Conservation (phyloP, 2,797 vertebrate genomes). For the Paratrypauchen microcephalus region DNA sequence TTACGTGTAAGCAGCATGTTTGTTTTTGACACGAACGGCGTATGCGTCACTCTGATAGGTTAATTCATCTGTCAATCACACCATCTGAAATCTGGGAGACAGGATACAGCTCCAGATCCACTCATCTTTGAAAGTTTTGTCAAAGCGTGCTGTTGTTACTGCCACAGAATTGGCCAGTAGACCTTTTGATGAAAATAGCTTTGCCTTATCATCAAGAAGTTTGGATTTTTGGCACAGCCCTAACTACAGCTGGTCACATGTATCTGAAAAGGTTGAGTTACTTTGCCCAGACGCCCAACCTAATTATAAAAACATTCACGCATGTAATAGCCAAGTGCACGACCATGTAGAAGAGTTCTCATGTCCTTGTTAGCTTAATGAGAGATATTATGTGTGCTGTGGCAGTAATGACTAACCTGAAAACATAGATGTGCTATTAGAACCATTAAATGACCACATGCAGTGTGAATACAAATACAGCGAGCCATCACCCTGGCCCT, state of each 20-base stretch:
- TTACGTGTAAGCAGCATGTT: too few relatives aligned
- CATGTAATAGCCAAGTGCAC: conserved; percentile 22
- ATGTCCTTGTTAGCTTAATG: conserved; percentile 57
- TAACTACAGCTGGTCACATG: neutral
- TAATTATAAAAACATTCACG: conserved; percentile 20
- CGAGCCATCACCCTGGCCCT: conserved; percentile 27
- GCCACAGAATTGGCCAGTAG: too few relatives aligned
- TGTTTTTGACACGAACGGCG: too few relatives aligned
- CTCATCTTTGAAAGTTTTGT: too few relatives aligned
- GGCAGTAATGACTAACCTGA: conserved; percentile 53
- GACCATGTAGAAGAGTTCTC: conserved; percentile 28
- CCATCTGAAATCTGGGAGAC: too few relatives aligned
- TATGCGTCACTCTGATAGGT: too few relatives aligned
- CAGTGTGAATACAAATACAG: conserved; percentile 50
- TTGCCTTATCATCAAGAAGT: too few relatives aligned
- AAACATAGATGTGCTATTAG: conserved; percentile 59
- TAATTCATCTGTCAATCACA: too few relatives aligned
- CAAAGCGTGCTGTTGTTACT: too few relatives aligned
- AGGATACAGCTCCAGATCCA: too few relatives aligned
- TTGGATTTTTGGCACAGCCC: too few relatives aligned
- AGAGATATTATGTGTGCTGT: conserved; percentile 45
- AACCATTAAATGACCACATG: conserved; percentile 37
- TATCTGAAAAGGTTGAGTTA: neutral
- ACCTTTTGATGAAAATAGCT: too few relatives aligned
- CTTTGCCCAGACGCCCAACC: conserved; percentile 2